Percentiles rank a stretch among this genome's conserved stretches.
Evolutionary conservation across 2,113 vertebrate species (phyloP).

Genomic region (Syrmaticus mikado): DNA sequence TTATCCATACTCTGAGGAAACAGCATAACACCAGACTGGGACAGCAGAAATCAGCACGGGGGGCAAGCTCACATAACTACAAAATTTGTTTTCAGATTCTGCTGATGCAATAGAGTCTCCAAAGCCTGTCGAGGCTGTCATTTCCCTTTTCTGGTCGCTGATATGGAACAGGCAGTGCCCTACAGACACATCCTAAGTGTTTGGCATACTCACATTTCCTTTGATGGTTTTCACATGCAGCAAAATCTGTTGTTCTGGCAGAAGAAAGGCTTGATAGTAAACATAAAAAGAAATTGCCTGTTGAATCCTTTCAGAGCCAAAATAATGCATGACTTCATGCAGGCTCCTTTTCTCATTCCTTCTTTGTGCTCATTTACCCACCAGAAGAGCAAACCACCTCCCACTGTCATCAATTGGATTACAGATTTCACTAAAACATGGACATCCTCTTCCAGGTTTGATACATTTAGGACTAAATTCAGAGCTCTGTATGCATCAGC

Average conservation of each 20-base stretch:
- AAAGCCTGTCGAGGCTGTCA: background rate
- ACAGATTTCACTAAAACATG: background rate
- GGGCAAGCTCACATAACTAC: background rate
- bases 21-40: background rate
- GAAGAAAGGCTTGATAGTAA: background rate
- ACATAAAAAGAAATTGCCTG: background rate
- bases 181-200: background rate
- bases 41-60: background rate
- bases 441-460: background rate
- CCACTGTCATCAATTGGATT: background rate
- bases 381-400: background rate
- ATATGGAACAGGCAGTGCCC: background rate
- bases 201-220: background rate
- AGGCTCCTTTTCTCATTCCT: background rate
- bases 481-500: background rate
- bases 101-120: background rate
- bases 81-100: background rate
- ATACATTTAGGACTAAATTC: background rate
- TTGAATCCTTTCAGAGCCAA: background rate
- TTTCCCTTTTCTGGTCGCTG: background rate
- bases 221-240: background rate
- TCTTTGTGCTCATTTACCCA: background rate
- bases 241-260: background rate
- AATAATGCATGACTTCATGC: background rate
- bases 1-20: background rate